A percentile compares a stretch with the other conserved stretches of the same genome.
Conservation (phyloP, 2,797 vertebrate species). For the Melopsittacus undulatus region DNA sequence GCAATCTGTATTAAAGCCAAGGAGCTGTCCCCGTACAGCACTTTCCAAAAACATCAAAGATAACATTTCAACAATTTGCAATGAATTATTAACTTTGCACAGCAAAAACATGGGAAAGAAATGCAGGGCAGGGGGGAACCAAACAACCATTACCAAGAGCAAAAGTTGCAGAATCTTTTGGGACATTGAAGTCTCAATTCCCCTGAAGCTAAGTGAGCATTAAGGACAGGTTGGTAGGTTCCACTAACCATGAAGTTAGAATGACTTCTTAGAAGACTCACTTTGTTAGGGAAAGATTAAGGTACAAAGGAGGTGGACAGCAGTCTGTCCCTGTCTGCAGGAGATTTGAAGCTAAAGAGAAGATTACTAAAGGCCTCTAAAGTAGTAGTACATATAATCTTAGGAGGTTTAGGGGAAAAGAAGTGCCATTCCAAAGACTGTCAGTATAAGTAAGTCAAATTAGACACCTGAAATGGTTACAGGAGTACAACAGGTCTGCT, state of each 20-base stretch:
- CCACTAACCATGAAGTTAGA: neutral
- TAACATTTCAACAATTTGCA: neutral
- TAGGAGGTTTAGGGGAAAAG: neutral
- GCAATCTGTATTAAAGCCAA: neutral
- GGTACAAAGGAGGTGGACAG: neutral
- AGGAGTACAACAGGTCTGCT: neutral
- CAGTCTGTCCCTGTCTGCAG: neutral
- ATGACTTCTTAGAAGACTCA: neutral
- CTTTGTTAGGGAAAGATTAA: neutral
- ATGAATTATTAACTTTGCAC: neutral
- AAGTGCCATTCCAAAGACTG: neutral
- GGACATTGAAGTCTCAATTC: neutral
- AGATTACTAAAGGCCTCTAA: neutral
- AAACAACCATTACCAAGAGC: neutral
- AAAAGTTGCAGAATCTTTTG: neutral
- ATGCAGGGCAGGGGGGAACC: neutral
- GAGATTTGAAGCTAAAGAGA: neutral
- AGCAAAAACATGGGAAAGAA: neutral
- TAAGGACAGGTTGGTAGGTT: neutral
- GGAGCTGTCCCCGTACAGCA: neutral
- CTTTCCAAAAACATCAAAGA: neutral
- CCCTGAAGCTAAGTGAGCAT: accelerated
- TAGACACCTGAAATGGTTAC: neutral
- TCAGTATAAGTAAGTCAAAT: neutral
- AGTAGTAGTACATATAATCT: neutral